These are phyloP conservation scores for Falco naumanni DNA, from an alignment of 2,797 vertebrate genomes.

Conservation along the genomic window DNA sequence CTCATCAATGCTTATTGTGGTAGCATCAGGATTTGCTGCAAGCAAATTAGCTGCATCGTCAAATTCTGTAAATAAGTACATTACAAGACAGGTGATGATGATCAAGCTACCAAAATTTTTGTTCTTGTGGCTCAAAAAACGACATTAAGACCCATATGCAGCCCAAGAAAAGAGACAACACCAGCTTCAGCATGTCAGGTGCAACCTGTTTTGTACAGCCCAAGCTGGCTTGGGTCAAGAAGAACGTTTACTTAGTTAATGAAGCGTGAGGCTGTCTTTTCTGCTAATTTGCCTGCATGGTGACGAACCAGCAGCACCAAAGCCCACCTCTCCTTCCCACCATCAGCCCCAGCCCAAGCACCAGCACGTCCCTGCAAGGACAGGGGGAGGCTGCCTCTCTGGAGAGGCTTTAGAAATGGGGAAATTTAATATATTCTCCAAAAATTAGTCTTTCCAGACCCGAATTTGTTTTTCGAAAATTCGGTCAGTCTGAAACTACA, in stretches of 20 bases:
- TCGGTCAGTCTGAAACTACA: too few relatives aligned
- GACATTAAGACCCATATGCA: not conserved
- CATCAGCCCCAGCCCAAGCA: rapidly evolving
- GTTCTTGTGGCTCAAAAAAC: not conserved
- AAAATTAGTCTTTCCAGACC: rapidly evolving
- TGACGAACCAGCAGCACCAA: rapidly evolving
- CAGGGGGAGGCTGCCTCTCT: not conserved
- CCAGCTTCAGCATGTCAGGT: rapidly evolving
- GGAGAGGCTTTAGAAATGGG: not conserved
- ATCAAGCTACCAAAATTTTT: not conserved
- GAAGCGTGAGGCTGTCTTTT: rapidly evolving
- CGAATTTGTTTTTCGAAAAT: not conserved
- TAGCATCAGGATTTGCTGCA: slow-evolving; percentile 80
- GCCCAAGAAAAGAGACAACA: not conserved
- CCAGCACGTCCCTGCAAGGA: not conserved
- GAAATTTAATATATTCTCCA: not conserved
- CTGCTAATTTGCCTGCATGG: not conserved
- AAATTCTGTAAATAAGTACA: slow-evolving; percentile 84
- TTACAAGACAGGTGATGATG: not conserved
- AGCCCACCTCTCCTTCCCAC: not conserved
- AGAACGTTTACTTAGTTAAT: not conserved
- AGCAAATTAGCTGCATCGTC: slow-evolving; percentile 83
- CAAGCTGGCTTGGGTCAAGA: rapidly evolving
- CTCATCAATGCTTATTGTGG: slow-evolving; percentile 86
- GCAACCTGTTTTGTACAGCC: rapidly evolving